These are phyloP conservation scores for Periplaneta americana DNA, from an alignment of 1,140 invertebrate species.

Conservation along the genomic window DNA sequence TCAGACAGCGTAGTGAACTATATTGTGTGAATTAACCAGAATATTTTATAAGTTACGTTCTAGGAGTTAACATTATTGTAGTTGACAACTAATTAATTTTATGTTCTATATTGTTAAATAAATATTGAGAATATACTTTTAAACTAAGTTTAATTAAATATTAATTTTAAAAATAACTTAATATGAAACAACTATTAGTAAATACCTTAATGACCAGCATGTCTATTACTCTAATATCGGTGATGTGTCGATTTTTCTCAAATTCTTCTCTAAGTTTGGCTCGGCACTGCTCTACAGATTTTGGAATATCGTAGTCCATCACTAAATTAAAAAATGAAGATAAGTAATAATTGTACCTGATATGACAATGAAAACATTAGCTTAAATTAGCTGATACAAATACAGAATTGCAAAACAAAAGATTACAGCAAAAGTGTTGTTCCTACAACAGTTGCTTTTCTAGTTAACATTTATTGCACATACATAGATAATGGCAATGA, in stretches of 20 bases:
- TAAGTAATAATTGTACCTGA: too few species aligned
- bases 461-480: too few species aligned
- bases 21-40: too few species aligned
- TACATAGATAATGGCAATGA: too few species aligned
- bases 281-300: conserved; percentile 56
- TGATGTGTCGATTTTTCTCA: conserved; percentile 63
- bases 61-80: too few species aligned
- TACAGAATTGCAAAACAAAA: too few species aligned
- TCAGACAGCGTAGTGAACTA: too few species aligned
- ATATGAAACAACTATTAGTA: neutral
- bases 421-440: too few species aligned
- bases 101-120: neutral
- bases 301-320: conserved; percentile 70
- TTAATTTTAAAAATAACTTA: neutral
- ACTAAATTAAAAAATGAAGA: conserved; percentile 50
- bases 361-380: too few species aligned
- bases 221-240: conserved; percentile 84
- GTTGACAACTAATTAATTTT: neutral
- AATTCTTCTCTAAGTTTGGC: conserved; percentile 78
- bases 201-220: conserved; percentile 84
- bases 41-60: too few species aligned
- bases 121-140: neutral
- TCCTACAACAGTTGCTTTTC: too few species aligned
- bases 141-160: neutral
- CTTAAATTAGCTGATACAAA: too few species aligned